Conservation (phyloP, 2,113 vertebrate species). For the Lagopus leucura region DNA sequence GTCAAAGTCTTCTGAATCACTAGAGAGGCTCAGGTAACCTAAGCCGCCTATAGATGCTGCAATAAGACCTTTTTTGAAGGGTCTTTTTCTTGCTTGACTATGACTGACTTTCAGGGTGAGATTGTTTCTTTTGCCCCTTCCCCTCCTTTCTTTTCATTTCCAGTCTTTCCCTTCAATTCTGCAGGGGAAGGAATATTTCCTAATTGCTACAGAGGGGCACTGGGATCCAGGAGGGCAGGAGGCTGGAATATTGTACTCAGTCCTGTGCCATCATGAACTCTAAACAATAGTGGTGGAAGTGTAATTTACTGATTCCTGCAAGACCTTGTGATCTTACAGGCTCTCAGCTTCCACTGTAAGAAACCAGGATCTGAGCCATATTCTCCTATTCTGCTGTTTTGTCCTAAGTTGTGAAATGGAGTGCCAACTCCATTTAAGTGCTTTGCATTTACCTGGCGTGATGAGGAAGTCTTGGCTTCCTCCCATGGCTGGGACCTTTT, state of each 20-base stretch:
- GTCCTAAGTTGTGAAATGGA: background rate
- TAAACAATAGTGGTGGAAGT: background rate
- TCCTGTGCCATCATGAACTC: background rate
- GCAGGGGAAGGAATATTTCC: background rate
- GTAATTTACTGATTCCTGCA: background rate
- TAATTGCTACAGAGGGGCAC: background rate
- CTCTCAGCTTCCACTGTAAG: background rate
- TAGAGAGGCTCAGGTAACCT: constrained; percentile 75
- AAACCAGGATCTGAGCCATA: background rate
- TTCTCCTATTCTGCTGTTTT: background rate
- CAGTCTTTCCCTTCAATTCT: background rate
- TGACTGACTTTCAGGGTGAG: background rate
- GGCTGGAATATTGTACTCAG: background rate
- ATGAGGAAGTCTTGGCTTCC: background rate
- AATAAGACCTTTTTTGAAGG: constrained; percentile 61
- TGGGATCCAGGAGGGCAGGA: too few relatives aligned
- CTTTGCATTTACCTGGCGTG: background rate
- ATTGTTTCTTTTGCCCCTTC: background rate
- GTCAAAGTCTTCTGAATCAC: constrained; percentile 73
- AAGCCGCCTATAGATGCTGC: constrained; percentile 57
- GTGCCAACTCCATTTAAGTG: background rate
- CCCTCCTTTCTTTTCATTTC: background rate
- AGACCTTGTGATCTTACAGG: background rate
- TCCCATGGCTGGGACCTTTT: fast-evolving
- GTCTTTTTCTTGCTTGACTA: constrained; percentile 30